Conservation (phyloP, 1,140 invertebrate genomes). For the Acyrthosiphon pisum region DNA sequence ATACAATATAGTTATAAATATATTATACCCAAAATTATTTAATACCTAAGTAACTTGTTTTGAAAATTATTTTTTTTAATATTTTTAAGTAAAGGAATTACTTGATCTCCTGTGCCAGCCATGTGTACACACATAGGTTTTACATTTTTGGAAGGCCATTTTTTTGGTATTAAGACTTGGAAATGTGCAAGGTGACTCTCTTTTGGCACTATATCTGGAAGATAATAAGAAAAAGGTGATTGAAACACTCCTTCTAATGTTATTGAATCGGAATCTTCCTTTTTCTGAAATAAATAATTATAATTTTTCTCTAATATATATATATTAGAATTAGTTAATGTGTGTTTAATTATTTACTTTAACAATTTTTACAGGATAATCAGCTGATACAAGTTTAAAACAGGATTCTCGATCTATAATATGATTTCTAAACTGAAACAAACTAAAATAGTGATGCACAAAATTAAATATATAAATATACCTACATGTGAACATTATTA, state of each 20-base stretch:
- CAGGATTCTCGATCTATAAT: constrained; percentile 84
- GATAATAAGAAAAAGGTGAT: constrained; percentile 81
- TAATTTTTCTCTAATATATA: not conserved
- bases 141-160: constrained; percentile 72
- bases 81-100: constrained; percentile 66
- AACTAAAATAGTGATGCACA: constrained; percentile 67
- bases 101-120: constrained; percentile 98
- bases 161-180: constrained; percentile 82
- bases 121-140: constrained; percentile 93
- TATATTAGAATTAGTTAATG: not conserved
- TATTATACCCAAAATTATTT: no score
- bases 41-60: not conserved
- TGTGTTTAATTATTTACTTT: constrained; percentile 71
- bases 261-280: constrained; percentile 76
- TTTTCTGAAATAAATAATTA: constrained; percentile 69
- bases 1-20: not conserved
- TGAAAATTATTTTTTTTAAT: not conserved
- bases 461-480: not conserved
- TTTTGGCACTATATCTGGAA: constrained; percentile 87
- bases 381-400: constrained; percentile 78
- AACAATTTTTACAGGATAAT: constrained; percentile 89
- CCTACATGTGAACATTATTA: not conserved
- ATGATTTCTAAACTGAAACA: constrained; percentile 90
- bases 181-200: constrained; percentile 83
- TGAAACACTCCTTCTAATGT: constrained; percentile 87